These are phyloP conservation scores for Phrynocephalus guinanensis DNA, from an alignment of 2,797 vertebrate species.

Conservation along the genomic window DNA sequence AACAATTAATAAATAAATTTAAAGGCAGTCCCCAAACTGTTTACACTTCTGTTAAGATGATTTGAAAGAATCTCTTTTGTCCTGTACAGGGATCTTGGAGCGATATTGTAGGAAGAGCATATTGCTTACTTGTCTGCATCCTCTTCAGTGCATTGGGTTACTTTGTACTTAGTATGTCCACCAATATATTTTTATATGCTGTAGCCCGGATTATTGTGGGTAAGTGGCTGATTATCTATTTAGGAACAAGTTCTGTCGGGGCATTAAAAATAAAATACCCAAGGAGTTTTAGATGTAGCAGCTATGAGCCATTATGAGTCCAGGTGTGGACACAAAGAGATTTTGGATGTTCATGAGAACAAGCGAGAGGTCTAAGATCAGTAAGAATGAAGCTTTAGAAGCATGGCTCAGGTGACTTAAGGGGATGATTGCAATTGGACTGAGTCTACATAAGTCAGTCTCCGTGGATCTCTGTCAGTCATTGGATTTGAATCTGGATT, in stretches of 20 bases:
- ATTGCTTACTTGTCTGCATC: slow-evolving; percentile 90
- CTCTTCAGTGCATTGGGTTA: slow-evolving; percentile 92
- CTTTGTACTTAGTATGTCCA: slow-evolving; percentile 87
- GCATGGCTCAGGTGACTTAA: too few relatives aligned
- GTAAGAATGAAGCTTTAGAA: too few relatives aligned
- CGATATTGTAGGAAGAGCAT: slow-evolving; percentile 88
- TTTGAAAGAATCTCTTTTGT: slow-evolving; percentile 38
- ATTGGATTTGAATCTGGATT: too few relatives aligned
- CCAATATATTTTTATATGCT: slow-evolving; percentile 87
- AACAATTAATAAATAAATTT: background rate
- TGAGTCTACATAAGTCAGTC: too few relatives aligned
- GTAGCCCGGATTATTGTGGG: slow-evolving; percentile 91
- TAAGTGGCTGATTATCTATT: slow-evolving; percentile 74
- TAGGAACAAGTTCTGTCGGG: slow-evolving; percentile 20
- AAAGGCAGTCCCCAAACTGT: background rate
- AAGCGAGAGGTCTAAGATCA: too few relatives aligned
- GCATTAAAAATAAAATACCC: too few relatives aligned
- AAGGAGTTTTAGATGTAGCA: too few relatives aligned
- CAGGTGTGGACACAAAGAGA: too few relatives aligned
- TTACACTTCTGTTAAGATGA: background rate
- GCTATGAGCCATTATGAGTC: too few relatives aligned
- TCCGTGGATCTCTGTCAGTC: too few relatives aligned
- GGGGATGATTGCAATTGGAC: too few relatives aligned
- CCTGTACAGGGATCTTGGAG: slow-evolving; percentile 94
- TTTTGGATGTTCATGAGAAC: too few relatives aligned